These are phyloP conservation scores for Corvus moneduloides DNA, from an alignment of 2,113 vertebrate genomes.

Conservation along the genomic window DNA sequence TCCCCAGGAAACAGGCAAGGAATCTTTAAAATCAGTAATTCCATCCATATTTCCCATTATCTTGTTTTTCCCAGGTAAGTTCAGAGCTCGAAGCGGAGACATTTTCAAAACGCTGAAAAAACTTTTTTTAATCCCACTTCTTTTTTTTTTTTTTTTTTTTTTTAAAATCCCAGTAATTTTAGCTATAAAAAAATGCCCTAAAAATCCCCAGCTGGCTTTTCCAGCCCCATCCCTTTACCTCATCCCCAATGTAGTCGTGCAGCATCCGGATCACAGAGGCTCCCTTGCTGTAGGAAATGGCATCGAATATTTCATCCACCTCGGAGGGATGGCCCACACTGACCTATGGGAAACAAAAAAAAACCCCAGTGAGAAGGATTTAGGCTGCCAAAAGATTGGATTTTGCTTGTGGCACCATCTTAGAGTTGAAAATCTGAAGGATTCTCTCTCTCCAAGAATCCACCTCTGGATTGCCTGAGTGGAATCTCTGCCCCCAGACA, in stretches of 20 bases:
- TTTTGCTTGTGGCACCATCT: not conserved
- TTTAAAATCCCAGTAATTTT: fast-evolving
- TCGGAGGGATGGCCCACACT: conserved; percentile 95
- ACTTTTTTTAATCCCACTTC: too few relatives aligned
- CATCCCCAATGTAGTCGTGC: conserved; percentile 95
- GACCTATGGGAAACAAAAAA: conserved; percentile 76
- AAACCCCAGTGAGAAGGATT: not conserved
- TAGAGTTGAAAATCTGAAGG: not conserved
- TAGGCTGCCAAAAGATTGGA: not conserved
- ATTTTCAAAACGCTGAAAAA: fast-evolving
- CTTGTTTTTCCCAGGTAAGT: not conserved
- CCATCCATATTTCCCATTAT: not conserved
- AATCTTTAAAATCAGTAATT: not conserved
- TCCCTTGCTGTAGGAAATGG: conserved; percentile 99
- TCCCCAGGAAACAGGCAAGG: not conserved
- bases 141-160: not conserved
- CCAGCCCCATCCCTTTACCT: conserved; percentile 74
- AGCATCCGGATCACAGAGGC: conserved; percentile 98
- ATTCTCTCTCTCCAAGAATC: not conserved
- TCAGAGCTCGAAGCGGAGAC: not conserved
- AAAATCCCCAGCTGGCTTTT: not conserved
- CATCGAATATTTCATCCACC: conserved; percentile 98
- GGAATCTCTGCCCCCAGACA: not conserved
- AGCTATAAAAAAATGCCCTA: not conserved
- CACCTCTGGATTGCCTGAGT: too few relatives aligned